Conservation (phyloP, 30 jellyfish, hydroid and myxozoan genomes). For the Chironex yamaguchii region DNA sequence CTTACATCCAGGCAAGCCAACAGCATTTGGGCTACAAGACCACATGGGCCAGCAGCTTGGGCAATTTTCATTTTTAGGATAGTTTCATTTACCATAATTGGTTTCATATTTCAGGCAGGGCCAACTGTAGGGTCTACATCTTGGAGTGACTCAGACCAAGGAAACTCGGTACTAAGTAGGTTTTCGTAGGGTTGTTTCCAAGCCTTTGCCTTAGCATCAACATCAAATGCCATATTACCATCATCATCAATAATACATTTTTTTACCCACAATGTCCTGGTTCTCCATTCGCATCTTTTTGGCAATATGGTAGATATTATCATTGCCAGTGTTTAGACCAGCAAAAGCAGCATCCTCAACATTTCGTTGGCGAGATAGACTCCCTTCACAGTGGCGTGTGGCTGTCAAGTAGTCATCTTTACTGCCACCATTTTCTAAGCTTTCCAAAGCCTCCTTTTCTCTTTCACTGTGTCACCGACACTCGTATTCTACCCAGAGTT, state of each 20-base stretch:
- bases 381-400: background rate
- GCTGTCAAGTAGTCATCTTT: background rate
- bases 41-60: conserved; percentile 6
- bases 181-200: background rate
- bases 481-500: background rate
- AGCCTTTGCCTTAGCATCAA: background rate
- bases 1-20: background rate
- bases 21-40: background rate
- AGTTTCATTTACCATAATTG: background rate
- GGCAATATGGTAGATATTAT: background rate
- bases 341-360: background rate
- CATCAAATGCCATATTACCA: background rate
- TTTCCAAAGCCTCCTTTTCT: background rate
- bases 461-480: background rate
- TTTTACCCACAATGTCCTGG: background rate
- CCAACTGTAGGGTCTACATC: background rate
- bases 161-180: background rate
- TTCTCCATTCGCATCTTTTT: background rate
- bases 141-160: background rate
- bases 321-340: background rate
- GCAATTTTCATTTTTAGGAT: background rate
- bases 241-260: background rate
- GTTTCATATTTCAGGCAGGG: background rate
- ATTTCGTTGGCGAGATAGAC: background rate
- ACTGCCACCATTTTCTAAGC: background rate